Conservation (phyloP, 2,888 invertebrate genomes). For the Mystacides longicornis region DNA sequence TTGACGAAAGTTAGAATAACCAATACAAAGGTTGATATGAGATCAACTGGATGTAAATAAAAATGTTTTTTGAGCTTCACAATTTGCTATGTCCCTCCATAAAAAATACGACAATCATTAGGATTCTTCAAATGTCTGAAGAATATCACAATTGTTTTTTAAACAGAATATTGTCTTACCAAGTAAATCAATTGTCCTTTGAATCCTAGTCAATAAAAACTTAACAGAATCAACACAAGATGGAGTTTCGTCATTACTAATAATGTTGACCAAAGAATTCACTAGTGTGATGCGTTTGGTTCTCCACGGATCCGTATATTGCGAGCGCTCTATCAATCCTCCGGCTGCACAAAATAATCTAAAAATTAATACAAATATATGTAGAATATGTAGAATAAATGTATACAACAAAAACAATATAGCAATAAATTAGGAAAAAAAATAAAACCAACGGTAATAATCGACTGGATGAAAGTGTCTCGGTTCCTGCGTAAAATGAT, state of each 20-base stretch:
- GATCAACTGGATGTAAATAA: too few species aligned
- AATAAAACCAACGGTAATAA: conserved; percentile 20
- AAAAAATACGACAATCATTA: too few species aligned
- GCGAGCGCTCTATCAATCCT: conserved; percentile 14
- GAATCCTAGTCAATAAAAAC: conserved; percentile 17
- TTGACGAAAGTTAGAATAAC: too few species aligned
- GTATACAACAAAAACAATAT: not conserved
- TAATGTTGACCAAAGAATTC: conserved; percentile 15
- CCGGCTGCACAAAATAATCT: conserved; percentile 23
- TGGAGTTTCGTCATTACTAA: conserved; percentile 8
- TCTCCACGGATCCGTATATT: conserved; percentile 13
- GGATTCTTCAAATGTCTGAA: too few species aligned
- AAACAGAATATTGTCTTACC: conserved; percentile 15
- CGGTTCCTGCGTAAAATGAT: conserved; percentile 31
- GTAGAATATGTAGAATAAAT: not conserved
- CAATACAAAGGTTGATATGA: too few species aligned
- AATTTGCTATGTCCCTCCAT: too few species aligned
- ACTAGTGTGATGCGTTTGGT: conserved; percentile 12
- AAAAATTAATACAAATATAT: not conserved
- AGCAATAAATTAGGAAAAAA: too few species aligned
- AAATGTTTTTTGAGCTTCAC: too few species aligned
- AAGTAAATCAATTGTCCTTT: conserved; percentile 12
- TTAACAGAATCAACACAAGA: conserved; percentile 9
- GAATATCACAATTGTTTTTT: too few species aligned
- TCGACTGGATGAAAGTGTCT: conserved; percentile 19